phyloP scores from a whole-genome alignment of 53 echinoderm and acorn worm species.

The Patiria pectinifera region DNA sequence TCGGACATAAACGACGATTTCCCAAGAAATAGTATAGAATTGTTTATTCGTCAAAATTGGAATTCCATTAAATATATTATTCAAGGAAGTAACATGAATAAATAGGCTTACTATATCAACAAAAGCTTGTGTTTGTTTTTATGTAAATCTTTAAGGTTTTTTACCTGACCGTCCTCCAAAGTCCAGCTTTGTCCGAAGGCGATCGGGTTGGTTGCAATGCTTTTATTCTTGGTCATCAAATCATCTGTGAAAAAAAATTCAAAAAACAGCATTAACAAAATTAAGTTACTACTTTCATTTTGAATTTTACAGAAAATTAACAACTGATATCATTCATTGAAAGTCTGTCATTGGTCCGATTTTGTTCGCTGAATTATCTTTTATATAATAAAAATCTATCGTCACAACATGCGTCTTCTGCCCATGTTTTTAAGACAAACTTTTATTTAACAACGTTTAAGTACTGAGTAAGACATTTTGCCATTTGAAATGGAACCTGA shows the following conservation, averaged over 20 bases:
- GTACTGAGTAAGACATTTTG: neutral
- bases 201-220: neutral
- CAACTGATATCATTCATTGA: too few relatives aligned
- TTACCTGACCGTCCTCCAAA: slow-evolving; percentile 71
- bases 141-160: neutral
- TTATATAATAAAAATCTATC: too few relatives aligned
- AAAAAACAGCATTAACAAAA: neutral
- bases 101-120: too few relatives aligned
- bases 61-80: too few relatives aligned
- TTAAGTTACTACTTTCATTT: neutral
- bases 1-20: too few relatives aligned
- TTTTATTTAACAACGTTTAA: neutral
- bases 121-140: too few relatives aligned
- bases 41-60: too few relatives aligned
- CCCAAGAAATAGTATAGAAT: too few relatives aligned
- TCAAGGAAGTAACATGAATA: too few relatives aligned
- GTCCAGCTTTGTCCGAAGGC: slow-evolving; percentile 20
- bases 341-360: too few relatives aligned
- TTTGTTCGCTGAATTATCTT: too few relatives aligned
- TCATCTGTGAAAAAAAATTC: slow-evolving; percentile 3
- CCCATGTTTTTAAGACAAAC: neutral
- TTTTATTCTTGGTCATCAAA: slow-evolving; percentile 37
- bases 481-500: neutral
- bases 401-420: too few relatives aligned
- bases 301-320: neutral